phyloP scores from a whole-genome alignment of 2,797 vertebrate genomes.

The Acipenser ruthenus region DNA sequence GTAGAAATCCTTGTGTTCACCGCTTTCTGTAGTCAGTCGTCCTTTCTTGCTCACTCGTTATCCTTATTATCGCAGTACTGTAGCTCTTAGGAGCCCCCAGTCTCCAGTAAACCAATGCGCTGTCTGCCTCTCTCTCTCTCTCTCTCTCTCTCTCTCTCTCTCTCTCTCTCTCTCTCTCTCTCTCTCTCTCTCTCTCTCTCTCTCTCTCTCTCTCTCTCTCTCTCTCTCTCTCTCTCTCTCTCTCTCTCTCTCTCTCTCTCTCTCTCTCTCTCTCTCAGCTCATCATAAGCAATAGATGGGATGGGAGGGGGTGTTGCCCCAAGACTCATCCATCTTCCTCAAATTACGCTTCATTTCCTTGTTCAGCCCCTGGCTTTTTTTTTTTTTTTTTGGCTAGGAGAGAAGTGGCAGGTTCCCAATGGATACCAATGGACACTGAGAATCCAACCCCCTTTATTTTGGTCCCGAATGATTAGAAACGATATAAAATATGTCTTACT shows the following conservation, averaged over 20 bases:
- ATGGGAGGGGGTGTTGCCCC: conserved; percentile 81
- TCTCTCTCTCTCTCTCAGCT: conserved; percentile 32
- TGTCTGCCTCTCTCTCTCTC: conserved; percentile 47
- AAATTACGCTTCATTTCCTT: conserved; percentile 97
- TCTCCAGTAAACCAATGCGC: conserved; percentile 28
- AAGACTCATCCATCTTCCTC: conserved; percentile 97
- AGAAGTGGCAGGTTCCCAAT: conserved; percentile 76
- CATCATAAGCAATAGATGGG: conserved; percentile 68
- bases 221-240: too few species aligned
- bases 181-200: conserved; percentile 36
- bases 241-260: conserved; percentile 12
- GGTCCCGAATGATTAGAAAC: conserved; percentile 58
- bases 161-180: conserved; percentile 9
- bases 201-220: conserved; percentile 46
- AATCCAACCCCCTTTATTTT: conserved; percentile 45
- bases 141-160: conserved; percentile 7
- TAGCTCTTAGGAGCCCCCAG: conserved; percentile 31
- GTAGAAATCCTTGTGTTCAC: conserved; percentile 29
- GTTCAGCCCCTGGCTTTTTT: conserved; percentile 68
- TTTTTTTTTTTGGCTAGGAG: conserved; percentile 51
- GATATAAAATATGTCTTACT: conserved; percentile 56
- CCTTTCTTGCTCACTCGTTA: too few species aligned
- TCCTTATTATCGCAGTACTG: background rate
- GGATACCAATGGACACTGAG: conserved; percentile 57
- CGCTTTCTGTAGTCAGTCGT: too few species aligned